phyloP scores from a whole-genome alignment of 2,797 vertebrate species.

The Hyperoplus immaculatus region DNA sequence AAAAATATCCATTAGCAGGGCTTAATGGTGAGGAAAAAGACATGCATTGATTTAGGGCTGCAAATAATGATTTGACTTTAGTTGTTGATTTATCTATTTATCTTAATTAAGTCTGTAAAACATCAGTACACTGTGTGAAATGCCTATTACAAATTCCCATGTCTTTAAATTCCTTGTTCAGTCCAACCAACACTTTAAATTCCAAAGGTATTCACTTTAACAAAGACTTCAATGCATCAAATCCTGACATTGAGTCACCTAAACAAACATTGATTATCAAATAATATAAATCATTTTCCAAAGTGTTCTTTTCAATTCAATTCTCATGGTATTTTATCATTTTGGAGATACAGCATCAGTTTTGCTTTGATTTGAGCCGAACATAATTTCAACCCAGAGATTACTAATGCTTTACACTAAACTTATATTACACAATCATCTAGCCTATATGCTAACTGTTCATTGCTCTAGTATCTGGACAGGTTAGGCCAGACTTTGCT shows the following conservation, averaged over 20 bases:
- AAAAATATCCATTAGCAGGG: not conserved
- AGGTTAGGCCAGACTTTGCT: not conserved
- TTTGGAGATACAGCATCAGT: too few relatives aligned
- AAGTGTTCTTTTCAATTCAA: too few relatives aligned
- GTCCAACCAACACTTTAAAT: not conserved
- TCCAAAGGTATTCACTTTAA: not conserved
- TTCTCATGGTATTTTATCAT: too few relatives aligned
- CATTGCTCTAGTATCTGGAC: not conserved
- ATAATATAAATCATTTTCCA: too few relatives aligned
- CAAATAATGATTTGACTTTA: not conserved
- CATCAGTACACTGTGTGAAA: not conserved
- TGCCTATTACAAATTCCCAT: too few relatives aligned
- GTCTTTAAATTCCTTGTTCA: too few relatives aligned
- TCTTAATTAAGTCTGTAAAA: not conserved
- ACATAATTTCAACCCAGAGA: too few relatives aligned
- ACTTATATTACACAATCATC: not conserved
- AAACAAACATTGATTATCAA: not conserved
- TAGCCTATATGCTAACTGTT: not conserved
- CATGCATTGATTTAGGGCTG: too few relatives aligned
- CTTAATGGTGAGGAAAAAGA: not conserved
- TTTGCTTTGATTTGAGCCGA: too few relatives aligned
- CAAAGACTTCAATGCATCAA: not conserved
- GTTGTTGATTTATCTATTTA: not conserved
- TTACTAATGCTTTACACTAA: not conserved
- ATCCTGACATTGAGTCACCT: not conserved